Conservation (phyloP, 2,113 vertebrate genomes). For the Lathamus discolor region DNA sequence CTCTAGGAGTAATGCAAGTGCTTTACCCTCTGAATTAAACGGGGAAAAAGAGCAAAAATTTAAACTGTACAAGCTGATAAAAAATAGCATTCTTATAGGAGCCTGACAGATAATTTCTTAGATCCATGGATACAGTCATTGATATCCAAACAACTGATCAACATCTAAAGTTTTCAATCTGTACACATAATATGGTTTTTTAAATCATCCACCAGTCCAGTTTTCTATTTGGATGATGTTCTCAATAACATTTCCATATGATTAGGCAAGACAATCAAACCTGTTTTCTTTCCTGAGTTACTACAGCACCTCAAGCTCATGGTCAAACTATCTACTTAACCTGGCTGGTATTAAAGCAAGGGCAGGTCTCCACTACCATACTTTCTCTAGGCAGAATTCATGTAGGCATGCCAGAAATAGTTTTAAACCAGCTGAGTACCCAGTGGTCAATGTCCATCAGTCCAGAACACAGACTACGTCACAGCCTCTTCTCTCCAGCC, state of each 20-base stretch:
- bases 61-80: neutral
- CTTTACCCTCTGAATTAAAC: slow-evolving; percentile 31
- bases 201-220: neutral
- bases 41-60: slow-evolving; percentile 33
- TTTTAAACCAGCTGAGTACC: neutral
- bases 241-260: neutral
- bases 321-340: neutral
- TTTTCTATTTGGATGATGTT: slow-evolving; percentile 5
- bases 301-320: neutral
- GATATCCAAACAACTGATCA: neutral
- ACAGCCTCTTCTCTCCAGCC: neutral
- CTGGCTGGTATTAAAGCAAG: neutral
- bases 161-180: neutral
- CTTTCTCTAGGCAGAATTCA: neutral
- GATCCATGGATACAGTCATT: neutral
- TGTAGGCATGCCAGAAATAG: accelerated
- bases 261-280: neutral
- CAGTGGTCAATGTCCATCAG: neutral
- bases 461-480: neutral
- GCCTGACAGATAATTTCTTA: slow-evolving; percentile 6
- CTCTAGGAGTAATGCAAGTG: slow-evolving; percentile 4
- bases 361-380: neutral
- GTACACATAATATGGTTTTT: neutral
- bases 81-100: neutral
- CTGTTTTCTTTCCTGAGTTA: neutral